These are phyloP conservation scores for Oncorhynchus gorbuscha DNA, from an alignment of 2,113 vertebrate genomes.

Conservation along the genomic window DNA sequence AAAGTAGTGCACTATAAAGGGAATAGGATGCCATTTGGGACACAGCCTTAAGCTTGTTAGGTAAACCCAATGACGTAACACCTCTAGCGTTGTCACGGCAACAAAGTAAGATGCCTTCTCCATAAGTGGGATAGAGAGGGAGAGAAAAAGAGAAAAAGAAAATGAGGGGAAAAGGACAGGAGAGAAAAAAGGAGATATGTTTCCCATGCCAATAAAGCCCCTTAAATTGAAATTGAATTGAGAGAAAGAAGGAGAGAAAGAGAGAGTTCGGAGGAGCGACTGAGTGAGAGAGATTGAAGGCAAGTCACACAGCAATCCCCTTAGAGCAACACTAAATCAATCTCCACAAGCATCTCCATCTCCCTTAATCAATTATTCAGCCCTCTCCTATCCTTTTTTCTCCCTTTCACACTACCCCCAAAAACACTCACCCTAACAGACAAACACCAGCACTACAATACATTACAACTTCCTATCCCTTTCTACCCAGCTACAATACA, in stretches of 20 bases:
- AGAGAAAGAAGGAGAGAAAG: too few species aligned
- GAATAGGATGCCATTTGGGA: too few species aligned
- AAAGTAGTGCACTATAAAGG: too few species aligned
- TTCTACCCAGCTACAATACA: neutral
- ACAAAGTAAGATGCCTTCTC: slow-evolving; percentile 8
- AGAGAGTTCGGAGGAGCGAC: too few species aligned
- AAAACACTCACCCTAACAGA: neutral
- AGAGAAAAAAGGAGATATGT: neutral
- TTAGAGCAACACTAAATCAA: too few species aligned
- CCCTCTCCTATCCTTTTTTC: neutral
- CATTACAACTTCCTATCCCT: neutral
- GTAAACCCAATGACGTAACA: slow-evolving; percentile 25
- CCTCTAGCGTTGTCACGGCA: slow-evolving; percentile 19
- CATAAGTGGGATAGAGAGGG: neutral
- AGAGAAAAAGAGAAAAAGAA: neutral
- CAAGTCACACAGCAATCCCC: too few species aligned
- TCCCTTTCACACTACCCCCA: slow-evolving; percentile 2
- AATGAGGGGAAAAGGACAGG: too few species aligned
- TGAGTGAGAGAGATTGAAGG: too few species aligned
- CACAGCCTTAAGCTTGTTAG: neutral
- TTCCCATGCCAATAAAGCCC: too few species aligned
- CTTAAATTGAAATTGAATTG: too few species aligned
- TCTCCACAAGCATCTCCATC: too few species aligned
- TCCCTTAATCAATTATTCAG: neutral
- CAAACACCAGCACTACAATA: neutral